Evolutionary conservation across 2,888 invertebrate genomes (phyloP), one percentile per base, ranked within the genome.

Genomic region (Mimachlamys varia): DNA sequence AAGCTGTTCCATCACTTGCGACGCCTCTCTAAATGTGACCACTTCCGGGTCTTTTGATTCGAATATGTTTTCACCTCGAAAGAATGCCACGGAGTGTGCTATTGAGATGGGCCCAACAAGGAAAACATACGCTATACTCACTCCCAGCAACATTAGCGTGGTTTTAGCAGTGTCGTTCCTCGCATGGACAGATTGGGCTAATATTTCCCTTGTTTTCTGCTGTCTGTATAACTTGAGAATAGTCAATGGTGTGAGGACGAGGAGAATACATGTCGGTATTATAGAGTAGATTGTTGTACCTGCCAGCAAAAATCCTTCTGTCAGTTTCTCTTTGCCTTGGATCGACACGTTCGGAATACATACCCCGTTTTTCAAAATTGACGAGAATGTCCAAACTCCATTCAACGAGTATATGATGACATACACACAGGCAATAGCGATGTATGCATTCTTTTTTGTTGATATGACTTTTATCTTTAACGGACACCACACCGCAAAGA

Each of bases 1-100:
- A 53, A 94, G 90, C 90, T 94, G 94, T 50, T 95, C 95, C 88
- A 95, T 89, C n/a, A 95, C 91, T 89, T 94, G 94, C 15, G 94
- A 92, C 7, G 95, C 89, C 88, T 95, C 94, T 19, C 94, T 90
- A 55, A 92, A 94, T n/a, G 93, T 90, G 44, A 93, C 90, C 38
- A 95, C 92, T 0, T 90, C 90, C 3, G 89, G 90, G 38, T 88
- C 91, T 44, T 92, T 93, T 33, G 88, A 89, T 44, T 92, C 95
- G 88, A 94, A 95, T 17, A 94, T 92, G 87, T 93, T 92, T 17
- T 93, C 90, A 15, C 91, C 92, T 4, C 87, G 88, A 89, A 89
- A 88, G 88, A 93, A 94, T 37, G 93, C 92, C 50, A 94, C 89
- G 33, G 93, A 88, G 88, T 95, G 95, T 0, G 93, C 92, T 12